These are phyloP conservation scores for Ylistrum balloti DNA, from an alignment of 1,140 invertebrate genomes.

Conservation along the genomic window DNA sequence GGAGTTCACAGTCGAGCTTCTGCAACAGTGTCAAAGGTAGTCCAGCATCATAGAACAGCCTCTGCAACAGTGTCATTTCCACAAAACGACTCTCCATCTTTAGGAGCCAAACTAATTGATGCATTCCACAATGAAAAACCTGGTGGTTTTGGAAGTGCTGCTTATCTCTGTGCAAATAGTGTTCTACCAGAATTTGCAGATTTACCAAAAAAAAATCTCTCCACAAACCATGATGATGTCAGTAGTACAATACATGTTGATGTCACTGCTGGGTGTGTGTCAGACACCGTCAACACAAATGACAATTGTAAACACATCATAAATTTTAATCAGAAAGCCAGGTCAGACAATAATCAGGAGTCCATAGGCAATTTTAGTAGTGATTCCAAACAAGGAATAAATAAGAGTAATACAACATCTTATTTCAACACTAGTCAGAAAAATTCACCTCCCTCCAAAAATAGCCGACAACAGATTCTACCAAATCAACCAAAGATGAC, in stretches of 20 bases:
- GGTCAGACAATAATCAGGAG: too few species aligned
- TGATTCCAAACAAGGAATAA: not conserved
- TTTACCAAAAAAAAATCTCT: not conserved
- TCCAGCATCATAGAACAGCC: not conserved
- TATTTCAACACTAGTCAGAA: not conserved
- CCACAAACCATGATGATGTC: not conserved
- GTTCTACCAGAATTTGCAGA: slow-evolving; percentile 32
- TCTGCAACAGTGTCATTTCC: not conserved
- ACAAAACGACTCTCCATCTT: not conserved
- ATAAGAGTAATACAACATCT: not conserved
- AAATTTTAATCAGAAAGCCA: not conserved
- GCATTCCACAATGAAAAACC: not conserved
- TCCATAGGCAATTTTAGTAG: not conserved
- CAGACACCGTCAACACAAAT: not conserved
- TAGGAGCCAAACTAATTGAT: not conserved
- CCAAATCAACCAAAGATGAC: slow-evolving; percentile 15
- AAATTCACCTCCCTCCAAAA: not conserved
- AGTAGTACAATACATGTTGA: not conserved
- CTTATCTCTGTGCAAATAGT: not conserved
- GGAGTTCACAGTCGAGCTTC: not conserved
- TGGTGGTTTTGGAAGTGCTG: slow-evolving; percentile 12
- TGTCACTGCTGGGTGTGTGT: not conserved
- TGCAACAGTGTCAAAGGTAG: not conserved
- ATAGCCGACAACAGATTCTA: not conserved
- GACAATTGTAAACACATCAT: not conserved